Conservation (phyloP, 2,888 invertebrate genomes). For the Taenaris catops region DNA sequence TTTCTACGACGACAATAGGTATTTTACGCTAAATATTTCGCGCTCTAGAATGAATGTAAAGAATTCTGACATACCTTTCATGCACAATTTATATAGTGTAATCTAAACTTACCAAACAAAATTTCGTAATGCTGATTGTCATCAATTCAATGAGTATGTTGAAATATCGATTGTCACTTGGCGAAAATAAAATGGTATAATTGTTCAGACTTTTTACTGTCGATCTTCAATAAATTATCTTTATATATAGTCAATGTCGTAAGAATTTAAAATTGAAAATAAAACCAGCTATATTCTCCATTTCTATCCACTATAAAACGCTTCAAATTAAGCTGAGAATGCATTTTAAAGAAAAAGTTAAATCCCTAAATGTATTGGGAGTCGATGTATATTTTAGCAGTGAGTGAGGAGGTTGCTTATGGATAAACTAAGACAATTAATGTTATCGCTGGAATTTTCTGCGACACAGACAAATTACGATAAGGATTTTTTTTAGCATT, state of each 20-base stretch:
- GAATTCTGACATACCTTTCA: no score
- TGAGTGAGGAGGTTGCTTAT: no score
- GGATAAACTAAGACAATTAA: no score
- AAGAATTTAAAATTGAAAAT: neutral
- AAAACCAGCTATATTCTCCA: neutral
- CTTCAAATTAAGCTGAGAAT: neutral
- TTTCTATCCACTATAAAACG: neutral
- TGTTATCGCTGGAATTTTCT: no score
- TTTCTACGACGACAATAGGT: no score
- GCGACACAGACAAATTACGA: no score
- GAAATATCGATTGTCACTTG: constrained; percentile 3
- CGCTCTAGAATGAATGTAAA: constrained; percentile 35
- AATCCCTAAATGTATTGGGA: no score
- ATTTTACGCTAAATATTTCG: constrained; percentile 41
- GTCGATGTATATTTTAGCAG: no score
- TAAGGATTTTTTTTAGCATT: no score
- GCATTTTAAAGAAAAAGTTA: no score
- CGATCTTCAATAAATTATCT: neutral
- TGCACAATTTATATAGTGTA: no score
- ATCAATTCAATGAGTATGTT: constrained; percentile 3
- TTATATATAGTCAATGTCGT: neutral
- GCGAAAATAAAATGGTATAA: neutral
- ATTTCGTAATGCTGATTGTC: constrained; percentile 5
- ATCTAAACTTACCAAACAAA: constrained; percentile 3
- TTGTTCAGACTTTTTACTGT: constrained; percentile 2